These are phyloP conservation scores for Brachionus rotundiformis DNA, from an alignment of 1,140 invertebrate genomes.

Conservation along the genomic window DNA sequence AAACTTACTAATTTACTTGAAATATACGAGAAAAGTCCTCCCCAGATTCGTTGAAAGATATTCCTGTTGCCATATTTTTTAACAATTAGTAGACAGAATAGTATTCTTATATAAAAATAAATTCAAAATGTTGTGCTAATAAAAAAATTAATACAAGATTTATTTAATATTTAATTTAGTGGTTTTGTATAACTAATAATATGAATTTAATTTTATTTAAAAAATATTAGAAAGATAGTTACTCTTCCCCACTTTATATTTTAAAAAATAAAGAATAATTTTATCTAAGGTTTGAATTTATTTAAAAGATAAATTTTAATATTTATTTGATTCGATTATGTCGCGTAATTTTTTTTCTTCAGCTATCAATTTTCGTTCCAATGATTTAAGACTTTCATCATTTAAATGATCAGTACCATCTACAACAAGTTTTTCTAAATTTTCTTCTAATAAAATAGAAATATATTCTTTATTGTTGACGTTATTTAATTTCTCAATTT, in stretches of 20 bases:
- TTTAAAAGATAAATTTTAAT: not conserved
- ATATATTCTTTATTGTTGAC: conserved; percentile 23
- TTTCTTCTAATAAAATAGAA: conserved; percentile 16
- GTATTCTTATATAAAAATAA: not conserved
- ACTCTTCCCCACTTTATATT: conserved; percentile 24
- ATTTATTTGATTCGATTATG: conserved; percentile 11
- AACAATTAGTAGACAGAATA: not conserved
- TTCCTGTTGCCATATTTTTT: not conserved
- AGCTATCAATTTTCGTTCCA: not conserved
- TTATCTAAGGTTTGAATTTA: no score
- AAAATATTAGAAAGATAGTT: not conserved
- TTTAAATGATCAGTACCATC: not conserved
- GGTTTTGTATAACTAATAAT: not conserved
- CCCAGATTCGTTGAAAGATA: not conserved
- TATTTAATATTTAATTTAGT: no score
- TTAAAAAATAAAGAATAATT: not conserved
- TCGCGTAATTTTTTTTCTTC: not conserved
- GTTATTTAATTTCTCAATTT: not conserved
- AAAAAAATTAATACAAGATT: not conserved
- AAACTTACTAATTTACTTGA: not conserved
- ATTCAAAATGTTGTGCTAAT: not conserved
- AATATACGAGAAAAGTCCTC: not conserved
- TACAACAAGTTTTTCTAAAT: not conserved
- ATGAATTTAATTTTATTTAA: not conserved
- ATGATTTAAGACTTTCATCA: not conserved